Percentiles rank a stretch among this genome's conserved stretches.
These are phyloP conservation scores for Amphipyra berbera DNA, from an alignment of 2,888 invertebrate genomes.

Conservation along the genomic window DNA sequence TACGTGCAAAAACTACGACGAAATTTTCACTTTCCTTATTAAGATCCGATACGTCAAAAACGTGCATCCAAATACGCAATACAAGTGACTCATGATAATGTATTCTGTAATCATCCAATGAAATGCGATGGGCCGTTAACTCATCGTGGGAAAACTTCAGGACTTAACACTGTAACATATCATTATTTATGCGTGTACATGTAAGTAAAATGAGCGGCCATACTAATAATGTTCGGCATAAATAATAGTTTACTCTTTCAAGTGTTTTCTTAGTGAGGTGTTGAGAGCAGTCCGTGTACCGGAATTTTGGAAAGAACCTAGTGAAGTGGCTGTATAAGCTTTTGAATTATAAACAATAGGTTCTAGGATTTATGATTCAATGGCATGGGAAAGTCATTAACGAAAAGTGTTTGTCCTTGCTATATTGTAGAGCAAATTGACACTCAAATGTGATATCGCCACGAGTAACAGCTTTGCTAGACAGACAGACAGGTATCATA, in stretches of 20 bases:
- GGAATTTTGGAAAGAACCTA: neutral
- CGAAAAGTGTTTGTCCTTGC: neutral
- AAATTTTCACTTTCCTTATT: conserved; percentile 43
- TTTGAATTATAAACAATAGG: neutral
- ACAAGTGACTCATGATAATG: conserved; percentile 51
- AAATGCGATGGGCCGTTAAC: conserved; percentile 60
- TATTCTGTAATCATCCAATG: conserved; percentile 60
- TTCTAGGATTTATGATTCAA: neutral
- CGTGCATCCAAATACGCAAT: conserved; percentile 37
- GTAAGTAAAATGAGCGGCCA: conserved; percentile 24
- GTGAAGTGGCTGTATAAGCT: neutral
- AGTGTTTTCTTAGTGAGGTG: neutral
- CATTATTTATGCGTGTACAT: conserved; percentile 36
- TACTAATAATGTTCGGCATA: conserved; percentile 13
- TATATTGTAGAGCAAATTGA: neutral
- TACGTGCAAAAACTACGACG: conserved; percentile 18
- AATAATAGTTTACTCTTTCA: neutral
- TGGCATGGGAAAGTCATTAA: neutral
- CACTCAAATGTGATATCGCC: neutral
- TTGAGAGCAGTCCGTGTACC: neutral
- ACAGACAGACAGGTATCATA: too few species aligned
- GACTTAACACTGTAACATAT: conserved; percentile 47
- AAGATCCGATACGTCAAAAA: conserved; percentile 14
- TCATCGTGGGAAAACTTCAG: conserved; percentile 59
- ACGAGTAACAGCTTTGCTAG: too few species aligned